phyloP scores from a whole-genome alignment of 2,888 invertebrate species.

The Listrodromus nycthemerus region DNA sequence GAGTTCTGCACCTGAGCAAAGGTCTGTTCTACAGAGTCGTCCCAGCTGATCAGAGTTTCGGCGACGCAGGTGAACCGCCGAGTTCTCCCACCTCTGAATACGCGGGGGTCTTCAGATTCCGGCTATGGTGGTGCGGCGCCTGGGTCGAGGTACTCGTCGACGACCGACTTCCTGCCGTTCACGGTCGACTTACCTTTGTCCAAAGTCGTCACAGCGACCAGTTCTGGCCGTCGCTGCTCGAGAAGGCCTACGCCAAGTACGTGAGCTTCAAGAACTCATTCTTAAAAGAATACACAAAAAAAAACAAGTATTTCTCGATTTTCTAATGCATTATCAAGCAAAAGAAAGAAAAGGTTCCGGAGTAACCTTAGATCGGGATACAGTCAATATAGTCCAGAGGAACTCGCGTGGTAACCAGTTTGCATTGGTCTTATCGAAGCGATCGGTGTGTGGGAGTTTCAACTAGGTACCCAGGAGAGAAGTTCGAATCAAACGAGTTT shows the following conservation, averaged over 20 bases:
- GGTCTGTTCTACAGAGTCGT: constrained; percentile 96
- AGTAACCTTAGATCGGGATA: constrained; percentile 16
- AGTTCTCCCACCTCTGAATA: constrained; percentile 85
- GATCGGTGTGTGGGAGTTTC: constrained; percentile 74
- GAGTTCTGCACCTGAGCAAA: constrained; percentile 93
- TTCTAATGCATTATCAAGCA: background rate
- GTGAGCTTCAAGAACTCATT: constrained; percentile 74
- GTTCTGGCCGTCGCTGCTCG: constrained; percentile 95
- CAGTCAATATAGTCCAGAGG: background rate
- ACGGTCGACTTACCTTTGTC: constrained; percentile 93
- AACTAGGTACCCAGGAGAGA: constrained; percentile 69
- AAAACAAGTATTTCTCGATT: background rate
- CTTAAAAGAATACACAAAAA: background rate
- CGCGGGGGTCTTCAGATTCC: constrained; percentile 94
- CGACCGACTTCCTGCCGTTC: constrained; percentile 94
- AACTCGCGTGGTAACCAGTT: constrained; percentile 63
- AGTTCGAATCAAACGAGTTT: constrained; percentile 45
- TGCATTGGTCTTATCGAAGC: constrained; percentile 32
- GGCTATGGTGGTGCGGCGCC: constrained; percentile 97
- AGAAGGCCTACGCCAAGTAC: constrained; percentile 97
- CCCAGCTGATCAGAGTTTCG: constrained; percentile 94
- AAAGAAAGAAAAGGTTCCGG: background rate
- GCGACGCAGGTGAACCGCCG: constrained; percentile 86
- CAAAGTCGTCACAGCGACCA: constrained; percentile 93
- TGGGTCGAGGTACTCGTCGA: constrained; percentile 96